Conservation (phyloP, 2,113 vertebrate species). For the Myotis yumanensis region DNA sequence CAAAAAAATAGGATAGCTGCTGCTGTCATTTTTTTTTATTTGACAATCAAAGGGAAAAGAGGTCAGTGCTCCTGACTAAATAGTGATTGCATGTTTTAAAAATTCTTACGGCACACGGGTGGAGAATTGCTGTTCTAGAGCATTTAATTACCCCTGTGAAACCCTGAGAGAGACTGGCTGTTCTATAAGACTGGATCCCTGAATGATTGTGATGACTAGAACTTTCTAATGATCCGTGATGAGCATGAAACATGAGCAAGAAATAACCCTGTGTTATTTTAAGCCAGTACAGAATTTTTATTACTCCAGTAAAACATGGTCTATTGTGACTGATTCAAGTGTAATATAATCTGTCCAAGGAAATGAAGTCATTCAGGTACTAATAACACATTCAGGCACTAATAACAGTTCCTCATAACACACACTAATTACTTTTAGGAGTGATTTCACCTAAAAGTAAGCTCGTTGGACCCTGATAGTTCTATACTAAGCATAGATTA, state of each 20-base stretch:
- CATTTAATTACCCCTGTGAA: background rate
- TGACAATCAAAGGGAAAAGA: too few relatives aligned
- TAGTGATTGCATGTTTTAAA: background rate
- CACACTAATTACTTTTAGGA: background rate
- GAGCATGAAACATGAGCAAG: background rate
- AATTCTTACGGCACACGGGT: background rate
- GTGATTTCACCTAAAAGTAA: background rate
- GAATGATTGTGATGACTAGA: background rate
- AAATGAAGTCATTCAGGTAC: background rate
- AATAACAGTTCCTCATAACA: background rate
- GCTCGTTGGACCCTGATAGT: background rate
- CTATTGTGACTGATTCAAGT: background rate
- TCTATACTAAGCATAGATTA: background rate
- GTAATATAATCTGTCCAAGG: background rate
- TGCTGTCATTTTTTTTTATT: too few relatives aligned
- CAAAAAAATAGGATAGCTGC: too few relatives aligned
- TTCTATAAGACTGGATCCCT: background rate
- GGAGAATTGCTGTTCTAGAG: background rate
- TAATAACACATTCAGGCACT: background rate
- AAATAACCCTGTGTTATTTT: background rate
- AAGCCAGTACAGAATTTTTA: background rate
- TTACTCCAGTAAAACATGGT: background rate
- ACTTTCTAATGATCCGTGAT: background rate
- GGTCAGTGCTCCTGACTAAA: too few relatives aligned
- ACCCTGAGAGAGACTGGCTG: background rate